Conservation (phyloP, 2,113 vertebrate genomes). For the Hemiprocne comata region DNA sequence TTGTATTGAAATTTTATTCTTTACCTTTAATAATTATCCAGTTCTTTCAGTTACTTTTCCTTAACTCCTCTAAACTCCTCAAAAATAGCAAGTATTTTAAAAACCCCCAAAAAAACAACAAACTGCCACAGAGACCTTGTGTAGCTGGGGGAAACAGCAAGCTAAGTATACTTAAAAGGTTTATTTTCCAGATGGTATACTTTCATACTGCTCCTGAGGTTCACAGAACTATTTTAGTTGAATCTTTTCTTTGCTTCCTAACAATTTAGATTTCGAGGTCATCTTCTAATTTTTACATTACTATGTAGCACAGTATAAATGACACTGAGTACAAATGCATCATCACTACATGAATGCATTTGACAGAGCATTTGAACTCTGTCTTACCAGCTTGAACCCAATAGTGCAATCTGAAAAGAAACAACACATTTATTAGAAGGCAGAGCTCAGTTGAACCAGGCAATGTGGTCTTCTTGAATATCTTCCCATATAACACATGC, state of each 20-base stretch:
- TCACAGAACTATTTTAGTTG: background rate
- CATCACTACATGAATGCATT: background rate
- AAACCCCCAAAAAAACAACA: background rate
- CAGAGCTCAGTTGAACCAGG: background rate
- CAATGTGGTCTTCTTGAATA: background rate
- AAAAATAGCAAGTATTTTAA: background rate
- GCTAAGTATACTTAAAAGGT: background rate
- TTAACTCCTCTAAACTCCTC: background rate
- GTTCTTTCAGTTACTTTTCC: background rate
- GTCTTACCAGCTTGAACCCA: background rate
- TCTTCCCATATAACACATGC: background rate
- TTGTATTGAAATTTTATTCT: background rate
- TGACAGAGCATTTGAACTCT: background rate
- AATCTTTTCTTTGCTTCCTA: background rate
- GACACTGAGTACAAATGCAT: background rate
- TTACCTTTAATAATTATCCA: background rate
- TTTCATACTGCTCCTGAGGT: background rate
- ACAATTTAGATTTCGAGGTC: background rate
- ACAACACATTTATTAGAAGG: background rate
- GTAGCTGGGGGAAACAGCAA: background rate
- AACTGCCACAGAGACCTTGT: background rate
- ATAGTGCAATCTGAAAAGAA: background rate
- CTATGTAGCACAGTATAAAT: background rate
- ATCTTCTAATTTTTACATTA: background rate
- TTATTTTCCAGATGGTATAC: background rate